Evolutionary conservation across 2,113 vertebrate genomes (phyloP), one percentile per base, ranked within the genome.

Genomic region (Odocoileus hemionus): DNA sequence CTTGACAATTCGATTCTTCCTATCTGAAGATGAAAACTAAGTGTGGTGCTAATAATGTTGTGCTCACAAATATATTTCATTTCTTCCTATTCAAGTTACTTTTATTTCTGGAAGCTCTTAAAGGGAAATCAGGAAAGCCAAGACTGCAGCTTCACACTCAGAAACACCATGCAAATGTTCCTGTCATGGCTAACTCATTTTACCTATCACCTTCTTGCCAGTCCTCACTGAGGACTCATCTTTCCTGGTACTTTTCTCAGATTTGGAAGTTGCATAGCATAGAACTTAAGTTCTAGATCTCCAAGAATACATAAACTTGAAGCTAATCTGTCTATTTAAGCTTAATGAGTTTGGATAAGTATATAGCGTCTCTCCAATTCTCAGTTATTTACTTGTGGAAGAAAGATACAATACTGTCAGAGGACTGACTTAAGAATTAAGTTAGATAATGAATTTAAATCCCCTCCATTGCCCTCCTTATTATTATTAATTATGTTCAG

Each of bases 11-110:
- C 86, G 84, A 78, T 64, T 78, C 88, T 92, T 93, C 43, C 55
- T 26, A 84, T 67, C 57, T 80, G 67, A 91, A 78, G 54, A 97
- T 60, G 83, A 76, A 92, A 95, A 87, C 89, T 70, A 88, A 88
- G 50, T 47, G 28, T 94, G 80, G 52, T 89, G 47, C 47, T 90
- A 89, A 79, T 92, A 88, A 96, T 67, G 4, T 87, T 58, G 33
- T 33, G 28, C 39, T 94, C 58, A 94, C 15, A 83, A 64, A 23
- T 64, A 23, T 79, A 89, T 91, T 84, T 91, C 89, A 39, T 12
- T 8, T 12, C 36, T 23, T 91, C 33, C 39, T 5, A 5, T 58
- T 47, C 1, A 3, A 84, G 43, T 17, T 36, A 85, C n/a, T 85
- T 17, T n/a, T 47, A 74, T 60, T 58, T 87, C n/a, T 91, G 76